Evolutionary conservation across 2,113 vertebrate species (phyloP).

Genomic region (Casuarius casuarius): DNA sequence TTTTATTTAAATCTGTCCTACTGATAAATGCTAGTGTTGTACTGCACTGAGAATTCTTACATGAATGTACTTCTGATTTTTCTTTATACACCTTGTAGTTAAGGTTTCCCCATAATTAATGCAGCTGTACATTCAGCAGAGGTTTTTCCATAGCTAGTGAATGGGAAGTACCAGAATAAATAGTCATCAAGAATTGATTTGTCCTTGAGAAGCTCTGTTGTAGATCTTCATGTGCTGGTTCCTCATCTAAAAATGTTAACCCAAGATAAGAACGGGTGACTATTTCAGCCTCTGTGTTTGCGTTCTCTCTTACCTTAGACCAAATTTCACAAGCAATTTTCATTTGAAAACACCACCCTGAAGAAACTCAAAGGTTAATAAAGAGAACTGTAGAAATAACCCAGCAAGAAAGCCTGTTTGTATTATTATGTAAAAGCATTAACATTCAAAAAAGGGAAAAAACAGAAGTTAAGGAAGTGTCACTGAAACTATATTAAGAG

Average conservation of each 20-base stretch:
- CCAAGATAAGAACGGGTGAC: background rate
- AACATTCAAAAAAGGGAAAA: background rate
- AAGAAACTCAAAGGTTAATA: background rate
- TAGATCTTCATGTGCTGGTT: background rate
- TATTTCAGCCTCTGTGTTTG: background rate
- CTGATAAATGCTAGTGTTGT: background rate
- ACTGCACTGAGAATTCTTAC: background rate
- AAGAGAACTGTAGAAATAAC: background rate
- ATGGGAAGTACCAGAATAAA: background rate
- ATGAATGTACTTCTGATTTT: background rate
- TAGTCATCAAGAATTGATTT: background rate
- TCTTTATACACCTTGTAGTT: accelerated
- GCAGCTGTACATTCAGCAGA: background rate
- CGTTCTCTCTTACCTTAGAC: background rate
- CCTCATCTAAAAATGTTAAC: background rate
- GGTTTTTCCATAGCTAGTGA: background rate
- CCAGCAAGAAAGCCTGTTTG: background rate
- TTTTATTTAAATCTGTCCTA: background rate
- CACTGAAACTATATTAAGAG: background rate
- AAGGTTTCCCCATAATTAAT: background rate
- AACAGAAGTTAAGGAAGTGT: background rate
- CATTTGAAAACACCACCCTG: background rate
- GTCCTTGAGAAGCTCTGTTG: background rate
- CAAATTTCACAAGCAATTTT: background rate
- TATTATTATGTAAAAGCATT: background rate